phyloP scores from a whole-genome alignment of 37 sponge, comb jelly and placozoan species.

The Haliclona indistincta region DNA sequence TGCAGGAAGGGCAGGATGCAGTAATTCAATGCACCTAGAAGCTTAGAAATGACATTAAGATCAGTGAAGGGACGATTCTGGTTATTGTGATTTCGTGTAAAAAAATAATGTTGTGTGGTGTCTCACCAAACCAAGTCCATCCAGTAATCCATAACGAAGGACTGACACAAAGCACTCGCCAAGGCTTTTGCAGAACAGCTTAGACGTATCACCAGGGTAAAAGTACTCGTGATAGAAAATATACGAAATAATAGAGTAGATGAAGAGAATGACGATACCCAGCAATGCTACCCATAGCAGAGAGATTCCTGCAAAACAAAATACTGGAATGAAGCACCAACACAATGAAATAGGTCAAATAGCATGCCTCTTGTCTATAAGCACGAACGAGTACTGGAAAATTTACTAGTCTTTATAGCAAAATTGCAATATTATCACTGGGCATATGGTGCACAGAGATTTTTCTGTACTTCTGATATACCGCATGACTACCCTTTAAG shows the following conservation, averaged over 20 bases:
- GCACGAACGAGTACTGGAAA: no score
- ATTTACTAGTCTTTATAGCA: background rate
- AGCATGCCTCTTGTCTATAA: background rate
- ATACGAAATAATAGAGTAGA: slow-evolving; percentile 81
- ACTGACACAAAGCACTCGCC: slow-evolving; percentile 55
- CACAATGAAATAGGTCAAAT: background rate
- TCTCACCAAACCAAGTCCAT: slow-evolving; percentile 40
- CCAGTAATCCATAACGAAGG: slow-evolving; percentile 60
- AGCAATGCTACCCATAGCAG: slow-evolving; percentile 79
- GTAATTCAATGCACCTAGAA: no score
- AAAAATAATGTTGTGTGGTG: no score
- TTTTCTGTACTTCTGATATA: no score
- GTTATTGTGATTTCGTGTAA: no score
- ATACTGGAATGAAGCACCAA: no score
- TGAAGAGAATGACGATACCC: slow-evolving; percentile 61
- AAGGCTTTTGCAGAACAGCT: slow-evolving; percentile 62
- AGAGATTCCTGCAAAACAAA: slow-evolving; percentile 42
- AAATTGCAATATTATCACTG: no score
- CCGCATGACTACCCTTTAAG: no score
- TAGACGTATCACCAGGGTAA: slow-evolving; percentile 8
- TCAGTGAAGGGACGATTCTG: no score
- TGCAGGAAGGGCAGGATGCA: no score
- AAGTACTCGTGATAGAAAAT: slow-evolving; percentile 55
- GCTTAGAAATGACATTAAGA: no score
- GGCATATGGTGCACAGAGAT: no score